Conservation (phyloP, 1,140 invertebrate genomes). For the Ectropis grisescens region DNA sequence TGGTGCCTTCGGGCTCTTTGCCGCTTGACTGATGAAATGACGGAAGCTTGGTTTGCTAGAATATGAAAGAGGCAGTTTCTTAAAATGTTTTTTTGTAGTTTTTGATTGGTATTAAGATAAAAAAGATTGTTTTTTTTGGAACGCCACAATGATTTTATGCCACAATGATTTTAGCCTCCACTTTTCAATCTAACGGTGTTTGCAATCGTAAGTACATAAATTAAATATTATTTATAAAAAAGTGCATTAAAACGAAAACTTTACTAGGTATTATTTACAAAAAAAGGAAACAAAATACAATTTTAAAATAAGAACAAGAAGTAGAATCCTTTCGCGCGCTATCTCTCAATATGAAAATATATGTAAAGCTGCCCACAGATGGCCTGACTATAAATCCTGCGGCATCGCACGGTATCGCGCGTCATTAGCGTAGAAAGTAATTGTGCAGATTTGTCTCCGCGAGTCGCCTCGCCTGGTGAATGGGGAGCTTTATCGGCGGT, state of each 20-base stretch:
- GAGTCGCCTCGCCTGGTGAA: conserved; percentile 17
- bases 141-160: too few species aligned
- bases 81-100: too few species aligned
- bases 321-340: conserved; percentile 16
- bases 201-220: too few species aligned
- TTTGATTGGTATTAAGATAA: too few species aligned
- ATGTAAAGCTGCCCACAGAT: conserved; percentile 33
- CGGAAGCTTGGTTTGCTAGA: not conserved
- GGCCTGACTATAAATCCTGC: conserved; percentile 29
- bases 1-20: conserved; percentile 25
- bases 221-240: too few species aligned
- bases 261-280: too few species aligned
- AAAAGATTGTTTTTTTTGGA: too few species aligned
- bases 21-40: conserved; percentile 10
- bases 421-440: conserved; percentile 38
- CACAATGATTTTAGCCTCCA: too few species aligned
- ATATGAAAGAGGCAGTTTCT: not conserved
- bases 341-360: conserved; percentile 31
- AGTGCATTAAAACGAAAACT: too few species aligned
- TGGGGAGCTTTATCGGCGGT: conserved; percentile 27
- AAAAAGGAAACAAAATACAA: not conserved
- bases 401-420: conserved; percentile 25
- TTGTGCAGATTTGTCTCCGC: conserved; percentile 35
- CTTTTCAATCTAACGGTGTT: too few species aligned
- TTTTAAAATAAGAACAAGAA: conserved; percentile 6